Percentiles rank a stretch among this genome's conserved stretches.
Evolutionary conservation across 2,888 invertebrate species (phyloP).

Genomic region (Athalia circularis): DNA sequence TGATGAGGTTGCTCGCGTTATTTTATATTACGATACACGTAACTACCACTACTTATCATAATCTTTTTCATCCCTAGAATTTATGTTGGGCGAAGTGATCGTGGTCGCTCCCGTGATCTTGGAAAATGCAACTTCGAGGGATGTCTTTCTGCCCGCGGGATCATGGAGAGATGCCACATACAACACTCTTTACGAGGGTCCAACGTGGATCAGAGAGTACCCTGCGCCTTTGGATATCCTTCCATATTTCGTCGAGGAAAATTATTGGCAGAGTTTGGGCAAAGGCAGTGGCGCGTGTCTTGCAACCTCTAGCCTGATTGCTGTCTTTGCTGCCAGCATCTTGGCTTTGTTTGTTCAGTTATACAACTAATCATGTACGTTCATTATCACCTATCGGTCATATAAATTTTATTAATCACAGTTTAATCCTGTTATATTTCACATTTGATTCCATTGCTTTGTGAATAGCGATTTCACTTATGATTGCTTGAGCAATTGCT

Average conservation of each 20-base stretch:
- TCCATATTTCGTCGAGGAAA: conserved; percentile 78
- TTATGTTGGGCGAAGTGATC: conserved; percentile 84
- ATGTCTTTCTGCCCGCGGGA: conserved; percentile 86
- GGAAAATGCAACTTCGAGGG: conserved; percentile 78
- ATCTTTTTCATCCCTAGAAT: conserved; percentile 77
- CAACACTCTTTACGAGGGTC: conserved; percentile 76
- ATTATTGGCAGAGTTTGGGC: conserved; percentile 6
- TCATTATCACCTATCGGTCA: no score
- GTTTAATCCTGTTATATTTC: no score
- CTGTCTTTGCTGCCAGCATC: neutral
- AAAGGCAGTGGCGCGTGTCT: neutral
- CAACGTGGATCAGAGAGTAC: conserved; percentile 79
- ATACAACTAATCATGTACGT: neutral
- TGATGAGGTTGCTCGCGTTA: no score
- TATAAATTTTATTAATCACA: no score
- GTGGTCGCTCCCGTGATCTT: conserved; percentile 86
- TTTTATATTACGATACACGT: no score
- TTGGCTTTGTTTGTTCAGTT: neutral
- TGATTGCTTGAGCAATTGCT: no score
- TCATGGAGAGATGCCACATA: conserved; percentile 81
- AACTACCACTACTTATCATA: no score
- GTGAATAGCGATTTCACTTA: no score
- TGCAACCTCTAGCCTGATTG: neutral
- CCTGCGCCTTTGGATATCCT: conserved; percentile 81
- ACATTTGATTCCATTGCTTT: no score